A percentile compares a stretch with the other conserved stretches of the same genome.
Conservation (phyloP, 2,888 invertebrate genomes). For the Synanthedon vespiformis region DNA sequence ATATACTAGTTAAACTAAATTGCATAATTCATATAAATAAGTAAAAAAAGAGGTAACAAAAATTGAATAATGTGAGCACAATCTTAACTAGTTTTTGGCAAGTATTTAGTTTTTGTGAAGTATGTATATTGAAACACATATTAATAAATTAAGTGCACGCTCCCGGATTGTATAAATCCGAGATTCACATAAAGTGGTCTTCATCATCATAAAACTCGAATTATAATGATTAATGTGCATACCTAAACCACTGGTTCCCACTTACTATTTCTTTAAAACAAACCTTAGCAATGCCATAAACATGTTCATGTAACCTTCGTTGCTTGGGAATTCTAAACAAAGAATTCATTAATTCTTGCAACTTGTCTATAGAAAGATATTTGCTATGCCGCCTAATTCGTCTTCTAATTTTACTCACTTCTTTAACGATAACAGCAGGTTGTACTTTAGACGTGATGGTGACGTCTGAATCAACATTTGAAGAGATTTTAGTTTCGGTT, state of each 20-base stretch:
- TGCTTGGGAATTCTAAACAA: constrained; percentile 23
- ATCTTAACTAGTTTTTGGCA: no score
- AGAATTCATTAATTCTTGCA: constrained; percentile 26
- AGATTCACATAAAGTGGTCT: background rate
- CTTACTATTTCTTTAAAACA: constrained; percentile 14
- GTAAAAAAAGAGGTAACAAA: no score
- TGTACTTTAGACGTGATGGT: constrained; percentile 3
- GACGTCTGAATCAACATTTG: background rate
- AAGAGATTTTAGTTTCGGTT: constrained; percentile 13
- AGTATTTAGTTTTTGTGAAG: no score
- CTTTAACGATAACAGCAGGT: constrained; percentile 34
- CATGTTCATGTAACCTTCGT: constrained; percentile 11
- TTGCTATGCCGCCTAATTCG: background rate
- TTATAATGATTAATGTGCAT: constrained; percentile 13
- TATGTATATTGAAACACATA: no score
- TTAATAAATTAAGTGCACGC: background rate
- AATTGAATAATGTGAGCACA: no score
- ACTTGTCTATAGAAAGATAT: constrained; percentile 5
- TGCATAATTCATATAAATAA: no score
- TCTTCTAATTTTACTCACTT: constrained; percentile 41
- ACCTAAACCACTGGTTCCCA: constrained; percentile 28
- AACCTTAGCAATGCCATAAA: constrained; percentile 30
- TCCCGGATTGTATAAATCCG: background rate
- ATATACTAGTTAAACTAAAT: no score
- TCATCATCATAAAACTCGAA: background rate